Evolutionary conservation across 2,113 vertebrate genomes (phyloP).

Genomic region (Cyrtonyx montezumae): DNA sequence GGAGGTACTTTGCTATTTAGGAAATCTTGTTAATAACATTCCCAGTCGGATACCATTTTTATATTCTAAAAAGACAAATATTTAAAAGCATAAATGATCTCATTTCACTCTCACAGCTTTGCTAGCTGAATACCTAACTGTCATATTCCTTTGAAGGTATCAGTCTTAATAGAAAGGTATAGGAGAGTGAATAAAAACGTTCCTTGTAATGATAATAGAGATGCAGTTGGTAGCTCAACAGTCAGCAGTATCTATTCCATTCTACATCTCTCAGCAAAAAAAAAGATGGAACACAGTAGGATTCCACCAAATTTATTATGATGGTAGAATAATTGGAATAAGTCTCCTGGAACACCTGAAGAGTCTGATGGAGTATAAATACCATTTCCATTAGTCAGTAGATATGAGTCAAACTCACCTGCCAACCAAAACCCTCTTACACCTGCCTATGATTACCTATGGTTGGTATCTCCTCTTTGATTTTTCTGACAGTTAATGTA

Average conservation of each 20-base stretch:
- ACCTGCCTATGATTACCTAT: not conserved
- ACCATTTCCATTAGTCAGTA: conserved; percentile 8
- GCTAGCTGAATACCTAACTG: not conserved
- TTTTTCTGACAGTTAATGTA: not conserved
- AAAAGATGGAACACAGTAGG: not conserved
- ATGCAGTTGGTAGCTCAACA: not conserved
- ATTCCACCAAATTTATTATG: conserved; percentile 24
- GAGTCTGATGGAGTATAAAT: conserved; percentile 15
- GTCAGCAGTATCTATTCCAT: not conserved
- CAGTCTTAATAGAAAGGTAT: not conserved
- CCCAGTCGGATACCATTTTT: not conserved
- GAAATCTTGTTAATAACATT: not conserved
- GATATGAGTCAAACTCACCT: conserved; percentile 1
- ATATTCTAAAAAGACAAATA: not conserved
- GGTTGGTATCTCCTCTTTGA: not conserved
- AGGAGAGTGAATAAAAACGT: not conserved
- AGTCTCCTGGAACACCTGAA: conserved; percentile 21
- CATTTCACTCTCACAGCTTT: not conserved
- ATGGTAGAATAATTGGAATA: conserved; percentile 33
- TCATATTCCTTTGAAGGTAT: not conserved
- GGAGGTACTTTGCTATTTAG: not conserved
- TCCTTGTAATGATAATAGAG: not conserved
- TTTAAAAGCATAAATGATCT: not conserved
- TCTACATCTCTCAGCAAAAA: not conserved
- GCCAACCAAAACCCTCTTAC: not conserved